Base-by-base conservation (phyloP, 2,888 invertebrate species). In the Gymnosoma rotundatum region DNA sequence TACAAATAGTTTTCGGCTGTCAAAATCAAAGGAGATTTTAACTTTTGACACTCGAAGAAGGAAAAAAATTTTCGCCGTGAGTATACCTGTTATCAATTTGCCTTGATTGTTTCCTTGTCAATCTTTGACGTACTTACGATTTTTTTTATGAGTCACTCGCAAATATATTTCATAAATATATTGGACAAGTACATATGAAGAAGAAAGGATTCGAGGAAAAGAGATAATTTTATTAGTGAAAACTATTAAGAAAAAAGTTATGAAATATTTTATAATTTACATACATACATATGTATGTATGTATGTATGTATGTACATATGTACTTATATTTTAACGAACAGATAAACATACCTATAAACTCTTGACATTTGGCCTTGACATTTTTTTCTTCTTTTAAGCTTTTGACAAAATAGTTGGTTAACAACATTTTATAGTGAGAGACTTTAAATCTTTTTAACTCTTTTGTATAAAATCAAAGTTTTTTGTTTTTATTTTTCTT, bases 361-460 rank as follows among this genome's bases (percentile, higher is more conserved):
- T 38, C 6, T 63, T 73, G 36, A 54, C 50, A 54, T 52, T n/a
- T 73, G 63, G 14, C 63, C 63, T 73, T 73, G 63, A 73, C 42
- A 20, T 63, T 42, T 54, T 63, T 42, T 54, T 60, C 10, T 32
- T 56, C 42, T 12, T 18, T 14, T 48, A 32, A 16, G 70, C 45
- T 45, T 48, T 14, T 70, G 70, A 25, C 9, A 60, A 73, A 61
- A 25, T 45, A 6, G 20, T 20, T 32, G 10, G 10, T 20, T 73
- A 9, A 42, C 38, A 25, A 32, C 20, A 42, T 42, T 52, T 52
- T 42, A 14, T 25, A 7, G 25, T 21, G 4, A 12, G 2, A 38
- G 38, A 38, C 8, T 38, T 38, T 38, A 38, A 3, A 12, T 42
- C 12, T 12, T 42, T 42, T 12, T 12, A 12, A 42, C 12, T 42